Evolutionary conservation across 1,140 invertebrate species (phyloP), one percentile per base, ranked within the genome.

Genomic region (Trachymyrmex septentrionalis): DNA sequence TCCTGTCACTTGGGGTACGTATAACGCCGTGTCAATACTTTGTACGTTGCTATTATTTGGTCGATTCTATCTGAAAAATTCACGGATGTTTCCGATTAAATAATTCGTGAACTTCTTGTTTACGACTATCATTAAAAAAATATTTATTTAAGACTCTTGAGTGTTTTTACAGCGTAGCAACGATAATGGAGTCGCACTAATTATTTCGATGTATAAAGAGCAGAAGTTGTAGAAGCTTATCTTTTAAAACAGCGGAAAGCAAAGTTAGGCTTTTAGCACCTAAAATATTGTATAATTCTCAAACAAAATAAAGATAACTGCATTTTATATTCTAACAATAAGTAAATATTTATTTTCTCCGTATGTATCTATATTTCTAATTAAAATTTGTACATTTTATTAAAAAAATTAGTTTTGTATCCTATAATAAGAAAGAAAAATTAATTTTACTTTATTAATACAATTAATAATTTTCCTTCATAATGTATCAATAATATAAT

Each of bases 131-230:
- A 55, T 34, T 69, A 48, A 10, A 6, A 44, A 77, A 77, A 16
- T 24, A 19, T 63, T 44, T 80, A 67, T 80, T 80, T 69, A 57
- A 57, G n/a, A 10, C 4, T 24, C 44, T 48, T 48, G 3, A 59
- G 1, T 10, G 7, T 82, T 73, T 73, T 73, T 50, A 61, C 24
- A 0, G 1, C 19, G 2, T 0, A 12, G 19, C 27, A 10, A 48
- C 19, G 6, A 9, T 48, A 82, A 82, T 59, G 21, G 19, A 10
- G 12, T 82, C 24, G 67, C 34, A n/a, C 30, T 82, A 73, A 82
- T 80, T 80, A 80, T 77, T 80, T 55, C 12, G 2, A 2, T 19
- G 12, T 59, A 63, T 48, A 77, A 76, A 76, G 21, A 24, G 12
- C 1, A 64, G 14, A 24, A 69, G 24, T 24, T 21, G 2, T 24